Evolutionary conservation across 2,888 invertebrate species (phyloP), one percentile per base, ranked within the genome.

Genomic region (Morinoia aosen): DNA sequence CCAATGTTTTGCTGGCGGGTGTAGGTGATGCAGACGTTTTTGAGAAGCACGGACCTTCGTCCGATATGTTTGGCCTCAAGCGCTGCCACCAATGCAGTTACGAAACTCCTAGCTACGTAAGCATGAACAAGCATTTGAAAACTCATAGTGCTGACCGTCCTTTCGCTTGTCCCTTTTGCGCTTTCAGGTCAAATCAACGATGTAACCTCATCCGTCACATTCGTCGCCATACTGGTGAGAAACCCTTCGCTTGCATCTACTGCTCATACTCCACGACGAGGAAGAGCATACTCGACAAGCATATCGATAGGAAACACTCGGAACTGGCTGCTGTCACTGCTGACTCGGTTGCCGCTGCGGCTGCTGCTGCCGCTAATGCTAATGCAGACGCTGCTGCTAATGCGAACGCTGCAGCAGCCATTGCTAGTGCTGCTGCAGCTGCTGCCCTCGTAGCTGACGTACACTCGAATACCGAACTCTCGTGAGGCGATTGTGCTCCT

Each of bases 171-270:
- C 95, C 96, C 11, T 95, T 95, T 64, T 96, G 96, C 95, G 95
- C 96, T 11, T 95, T 48, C 12, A 95, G 96, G 25, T 91, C 95
- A 12, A 96, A 96, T 12, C 95, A 95, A 88, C 95, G 95, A 76
- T 95, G 96, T 56, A 95, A 96, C 95, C 95, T 96, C 33, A 94
- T 95, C 48, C 90, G 96, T 33, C 96, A 96, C 94, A 94, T 96
- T 12, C 95, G 96, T n/a, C 95, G 95, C 0, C 96, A 96, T 90
- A 96, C 96, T 33, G 96, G 96, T 40, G 96, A 96, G 94, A 96
- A 96, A 95, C 96, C 96, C 57, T 96, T 96, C 57, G 94, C 94
- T 12, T 96, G 96, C 57, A 96, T 95, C 25, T 96, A 93, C 94
- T 96, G 96, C 88, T 95, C 96, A 3, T 96, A 96, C 94, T 91